Conservation (phyloP, 2,113 vertebrate genomes). For the Phalacrocorax brasilianus region DNA sequence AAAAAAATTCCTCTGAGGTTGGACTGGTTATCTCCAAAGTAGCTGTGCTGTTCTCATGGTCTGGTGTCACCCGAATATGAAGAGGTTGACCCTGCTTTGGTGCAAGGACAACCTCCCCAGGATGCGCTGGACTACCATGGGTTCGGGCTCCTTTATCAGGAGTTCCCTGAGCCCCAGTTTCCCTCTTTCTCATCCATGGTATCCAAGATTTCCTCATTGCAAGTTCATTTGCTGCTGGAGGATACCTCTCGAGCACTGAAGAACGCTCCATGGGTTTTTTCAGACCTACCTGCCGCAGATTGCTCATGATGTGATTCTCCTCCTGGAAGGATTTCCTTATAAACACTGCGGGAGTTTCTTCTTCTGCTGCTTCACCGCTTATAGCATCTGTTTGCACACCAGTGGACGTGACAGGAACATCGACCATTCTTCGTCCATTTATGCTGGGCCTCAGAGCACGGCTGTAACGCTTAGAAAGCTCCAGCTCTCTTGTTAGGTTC, state of each 20-base stretch:
- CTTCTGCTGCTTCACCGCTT: conserved; percentile 74
- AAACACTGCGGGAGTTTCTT: conserved; percentile 91
- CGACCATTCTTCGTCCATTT: conserved; percentile 87
- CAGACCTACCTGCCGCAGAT: conserved; percentile 86
- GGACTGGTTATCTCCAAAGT: conserved; percentile 95
- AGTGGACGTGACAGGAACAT: conserved; percentile 85
- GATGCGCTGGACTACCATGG: conserved; percentile 49
- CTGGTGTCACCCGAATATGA: conserved; percentile 92
- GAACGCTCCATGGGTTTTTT: conserved; percentile 82
- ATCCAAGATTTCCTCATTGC: conserved; percentile 84
- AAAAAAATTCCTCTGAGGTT: conserved; percentile 90
- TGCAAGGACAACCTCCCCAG: conserved; percentile 80
- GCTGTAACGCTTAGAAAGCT: conserved; percentile 88
- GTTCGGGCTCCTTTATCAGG: conserved; percentile 77
- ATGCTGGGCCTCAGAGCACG: conserved; percentile 86
- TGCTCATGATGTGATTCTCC: conserved; percentile 95
- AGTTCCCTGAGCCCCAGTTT: conserved; percentile 61
- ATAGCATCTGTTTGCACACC: conserved; percentile 88
- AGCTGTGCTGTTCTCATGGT: conserved; percentile 87
- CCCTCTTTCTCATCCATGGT: conserved; percentile 91
- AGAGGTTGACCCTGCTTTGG: conserved; percentile 88
- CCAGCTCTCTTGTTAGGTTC: conserved; percentile 85
- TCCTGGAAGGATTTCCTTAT: conserved; percentile 93
- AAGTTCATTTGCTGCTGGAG: conserved; percentile 85
- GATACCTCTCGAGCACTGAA: conserved; percentile 88